These are phyloP conservation scores for Drosophila maculinotata DNA, from an alignment of 2,888 invertebrate genomes.

Conservation along the genomic window DNA sequence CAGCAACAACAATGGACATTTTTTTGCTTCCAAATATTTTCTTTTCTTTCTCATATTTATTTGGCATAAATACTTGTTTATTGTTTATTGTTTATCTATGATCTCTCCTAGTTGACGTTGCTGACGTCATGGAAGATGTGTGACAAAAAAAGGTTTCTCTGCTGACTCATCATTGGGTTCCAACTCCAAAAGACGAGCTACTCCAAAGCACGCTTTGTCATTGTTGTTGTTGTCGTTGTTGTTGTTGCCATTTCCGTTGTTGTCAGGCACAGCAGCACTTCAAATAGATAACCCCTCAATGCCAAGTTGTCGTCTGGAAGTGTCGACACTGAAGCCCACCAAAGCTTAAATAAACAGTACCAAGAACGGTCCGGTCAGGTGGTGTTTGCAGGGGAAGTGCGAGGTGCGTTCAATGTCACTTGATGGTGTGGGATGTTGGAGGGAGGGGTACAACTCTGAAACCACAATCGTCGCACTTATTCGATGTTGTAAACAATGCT, in stretches of 20 bases:
- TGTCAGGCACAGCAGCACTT: conserved; percentile 56
- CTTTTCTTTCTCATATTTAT: conserved; percentile 16
- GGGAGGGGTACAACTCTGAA: background rate
- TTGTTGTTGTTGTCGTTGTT: conserved; percentile 17
- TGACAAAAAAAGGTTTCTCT: conserved; percentile 41
- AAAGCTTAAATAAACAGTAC: conserved; percentile 43
- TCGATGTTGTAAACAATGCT: conserved; percentile 35
- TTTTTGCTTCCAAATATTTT: conserved; percentile 6
- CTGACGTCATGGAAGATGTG: conserved; percentile 45
- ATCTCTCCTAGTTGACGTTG: conserved; percentile 26
- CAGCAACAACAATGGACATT: background rate
- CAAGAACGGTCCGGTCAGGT: conserved; percentile 26
- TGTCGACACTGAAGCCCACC: conserved; percentile 27
- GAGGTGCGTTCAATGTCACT: conserved; percentile 39
- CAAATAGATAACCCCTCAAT: conserved; percentile 58
- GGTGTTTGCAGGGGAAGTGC: too few relatives aligned
- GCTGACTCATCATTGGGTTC: conserved; percentile 39
- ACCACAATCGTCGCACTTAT: conserved; percentile 45
- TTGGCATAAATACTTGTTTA: conserved; percentile 19
- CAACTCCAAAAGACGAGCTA: background rate
- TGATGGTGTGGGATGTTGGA: conserved; percentile 10
- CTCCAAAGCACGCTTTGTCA: conserved; percentile 12
- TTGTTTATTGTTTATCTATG: conserved; percentile 36
- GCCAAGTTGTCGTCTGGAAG: conserved; percentile 51
- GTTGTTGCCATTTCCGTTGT: conserved; percentile 45